Evolutionary conservation across 2,797 vertebrate genomes (phyloP).

Genomic region (Rhinella marina): DNA sequence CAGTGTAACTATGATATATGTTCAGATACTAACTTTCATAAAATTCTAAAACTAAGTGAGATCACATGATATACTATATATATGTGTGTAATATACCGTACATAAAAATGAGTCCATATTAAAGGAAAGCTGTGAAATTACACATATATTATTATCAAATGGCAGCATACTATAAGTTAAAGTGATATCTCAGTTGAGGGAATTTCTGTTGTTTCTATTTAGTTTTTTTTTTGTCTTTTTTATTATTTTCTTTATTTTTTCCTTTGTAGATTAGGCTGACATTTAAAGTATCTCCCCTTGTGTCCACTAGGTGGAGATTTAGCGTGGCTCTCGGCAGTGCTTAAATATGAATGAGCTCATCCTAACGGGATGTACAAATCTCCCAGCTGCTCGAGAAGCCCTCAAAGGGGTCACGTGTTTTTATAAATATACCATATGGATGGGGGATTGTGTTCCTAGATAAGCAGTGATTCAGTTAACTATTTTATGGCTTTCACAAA

Average conservation of each 20-base stretch:
- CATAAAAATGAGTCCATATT: background rate
- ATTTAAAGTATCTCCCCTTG: background rate
- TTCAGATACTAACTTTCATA: background rate
- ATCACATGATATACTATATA: background rate
- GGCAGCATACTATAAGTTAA: background rate
- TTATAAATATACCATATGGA: conserved; percentile 54
- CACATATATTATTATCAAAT: background rate
- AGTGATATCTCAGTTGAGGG: background rate
- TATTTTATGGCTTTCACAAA: conserved; percentile 1
- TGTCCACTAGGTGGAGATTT: conserved; percentile 41
- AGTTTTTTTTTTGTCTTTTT: background rate
- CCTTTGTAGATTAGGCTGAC: background rate
- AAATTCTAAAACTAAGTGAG: background rate
- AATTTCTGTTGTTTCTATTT: background rate
- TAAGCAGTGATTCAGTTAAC: conserved; percentile 44
- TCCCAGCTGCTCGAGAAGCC: conserved; percentile 44
- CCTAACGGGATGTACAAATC: conserved; percentile 50
- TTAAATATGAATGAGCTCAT: conserved; percentile 57
- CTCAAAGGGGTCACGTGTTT: conserved; percentile 42
- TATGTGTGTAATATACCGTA: background rate
- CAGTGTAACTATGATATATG: background rate
- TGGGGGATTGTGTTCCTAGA: conserved; percentile 27
- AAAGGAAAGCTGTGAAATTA: background rate
- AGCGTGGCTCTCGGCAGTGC: background rate
- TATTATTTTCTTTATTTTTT: background rate